Base-by-base conservation (phyloP, 2,797 vertebrate species). In the Anguilla megastoma region DNA sequence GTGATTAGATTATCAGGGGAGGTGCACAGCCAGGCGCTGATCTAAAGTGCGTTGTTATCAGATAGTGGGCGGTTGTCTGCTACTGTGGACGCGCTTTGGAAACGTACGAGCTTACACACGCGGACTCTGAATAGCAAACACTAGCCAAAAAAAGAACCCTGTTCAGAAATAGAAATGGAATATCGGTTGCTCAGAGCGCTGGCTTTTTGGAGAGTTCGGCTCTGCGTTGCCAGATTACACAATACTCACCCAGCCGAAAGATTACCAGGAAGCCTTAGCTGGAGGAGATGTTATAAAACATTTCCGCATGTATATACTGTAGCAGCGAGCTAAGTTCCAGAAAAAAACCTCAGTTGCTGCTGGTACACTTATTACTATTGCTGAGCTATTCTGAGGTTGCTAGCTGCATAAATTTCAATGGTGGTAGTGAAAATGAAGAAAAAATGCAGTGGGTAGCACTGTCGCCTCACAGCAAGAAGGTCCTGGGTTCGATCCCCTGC, bases 221-320 rank as follows among this genome's bases (percentile, higher is more conserved):
- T 33, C 7, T 16, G 27, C 18, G 10, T 16, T 36, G 69, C 69
- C 69, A 74, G 69, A 33, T 74, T 74, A 36, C 9, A 12, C 24
- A 74, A 36, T 16, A 2, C 27, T 36, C 12, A 33, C 2, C 27
- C 30, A 30, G 27, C 10, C 2, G 3, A 69, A 30, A 30, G 9
- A 10, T 30, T 27, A 5, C 7, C 66, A 69, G 27, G 1, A 30
- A 74, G 27, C 54, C 21, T 80, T 83, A 8, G 14, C 24, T 69
- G 24, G 30, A 69, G 45, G 21, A 74, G 91, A 88, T 90, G 69
- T 74, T 33, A 33, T 33, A 33, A 2, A 71, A 33, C 30, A 71
- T 14, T 30, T 74, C 58, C n/a, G 60, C 60, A n/a, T 66, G 21
- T 74, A 74, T 56, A 12, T 56, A 56, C 1, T 56, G 54, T 9